Base-by-base conservation (phyloP, 2,888 invertebrate genomes). In the Campopleginae sp. region DNA sequence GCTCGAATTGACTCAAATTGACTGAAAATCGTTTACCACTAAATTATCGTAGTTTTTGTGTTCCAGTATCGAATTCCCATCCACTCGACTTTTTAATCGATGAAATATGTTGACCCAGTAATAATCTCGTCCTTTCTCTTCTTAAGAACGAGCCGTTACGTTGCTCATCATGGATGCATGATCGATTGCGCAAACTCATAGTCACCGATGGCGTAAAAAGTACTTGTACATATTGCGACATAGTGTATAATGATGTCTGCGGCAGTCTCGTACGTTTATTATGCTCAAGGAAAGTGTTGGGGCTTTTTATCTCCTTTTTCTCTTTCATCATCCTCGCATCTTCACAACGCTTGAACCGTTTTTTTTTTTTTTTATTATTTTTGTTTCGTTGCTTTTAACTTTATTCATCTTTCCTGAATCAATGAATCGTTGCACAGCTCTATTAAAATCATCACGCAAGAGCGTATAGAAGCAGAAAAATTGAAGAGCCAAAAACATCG, bases 401-500 rank as follows among this genome's bases (percentile, higher is more conserved):
- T 31, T 33, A 19, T 19, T 46, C 19, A 31, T 44, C 58, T 31
- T 51, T 58, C 23, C 27, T 46, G 12, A 86, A 87, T 87, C 86
- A 84, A 87, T 87, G 75, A 85, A 84, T 85, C 86, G 88, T 87
- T 87, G 86, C 86, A 83, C 81, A 85, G 86, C 19, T 54, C 14
- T 44, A 27, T 71, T 61, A 71, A 82, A 66, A 80, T 72, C 82
- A 81, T 87, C 86, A 84, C 78, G 82, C 86, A 86, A 86, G 82
- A 82, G 86, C 80, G n/a, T n/a, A 72, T 19, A 48, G 63, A 72
- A 83, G 8, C 19, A 80, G 80, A 46, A 70, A 19, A 71, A 54
- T 33, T 44, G 44, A 76, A 66, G 58, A 82, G 44, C 71, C 58
- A 23, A 42, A 61, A 71, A 27, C 19, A 23, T 42, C 23, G n/a